Evolutionary conservation across 2,113 vertebrate genomes (phyloP).

Genomic region (Silurus asotus): DNA sequence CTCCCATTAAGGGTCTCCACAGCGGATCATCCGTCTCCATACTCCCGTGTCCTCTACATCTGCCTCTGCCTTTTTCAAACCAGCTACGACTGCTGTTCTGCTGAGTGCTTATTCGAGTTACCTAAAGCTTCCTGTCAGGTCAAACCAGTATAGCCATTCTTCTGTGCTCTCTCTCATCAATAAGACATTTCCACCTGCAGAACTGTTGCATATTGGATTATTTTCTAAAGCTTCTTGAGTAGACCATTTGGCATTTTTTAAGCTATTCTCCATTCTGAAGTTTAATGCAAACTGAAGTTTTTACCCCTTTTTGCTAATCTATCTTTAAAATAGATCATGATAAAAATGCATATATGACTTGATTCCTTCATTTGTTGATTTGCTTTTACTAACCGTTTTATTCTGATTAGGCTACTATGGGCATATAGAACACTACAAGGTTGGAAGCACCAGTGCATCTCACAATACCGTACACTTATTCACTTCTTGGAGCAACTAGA

Average conservation of each 20-base stretch:
- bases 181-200: neutral
- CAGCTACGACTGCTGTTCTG: neutral
- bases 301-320: constrained; percentile 18
- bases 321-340: constrained; percentile 12
- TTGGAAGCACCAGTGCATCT: neutral
- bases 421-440: neutral
- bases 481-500: neutral
- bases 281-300: neutral
- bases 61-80: no score
- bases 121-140: neutral
- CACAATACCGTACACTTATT: neutral
- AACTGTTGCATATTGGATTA: neutral
- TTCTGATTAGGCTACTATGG: neutral
- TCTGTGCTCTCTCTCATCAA: neutral
- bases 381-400: neutral
- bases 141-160: neutral
- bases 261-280: neutral
- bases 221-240: no score
- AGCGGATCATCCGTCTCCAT: no score
- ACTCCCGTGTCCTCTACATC: no score
- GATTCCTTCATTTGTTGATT: neutral
- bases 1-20: no score
- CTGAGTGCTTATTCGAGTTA: neutral
- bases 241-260: neutral
- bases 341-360: constrained; percentile 15